Evolutionary conservation across 2,888 invertebrate genomes (phyloP), one percentile per base, ranked within the genome.

Genomic region (Adelognathus sp.): DNA sequence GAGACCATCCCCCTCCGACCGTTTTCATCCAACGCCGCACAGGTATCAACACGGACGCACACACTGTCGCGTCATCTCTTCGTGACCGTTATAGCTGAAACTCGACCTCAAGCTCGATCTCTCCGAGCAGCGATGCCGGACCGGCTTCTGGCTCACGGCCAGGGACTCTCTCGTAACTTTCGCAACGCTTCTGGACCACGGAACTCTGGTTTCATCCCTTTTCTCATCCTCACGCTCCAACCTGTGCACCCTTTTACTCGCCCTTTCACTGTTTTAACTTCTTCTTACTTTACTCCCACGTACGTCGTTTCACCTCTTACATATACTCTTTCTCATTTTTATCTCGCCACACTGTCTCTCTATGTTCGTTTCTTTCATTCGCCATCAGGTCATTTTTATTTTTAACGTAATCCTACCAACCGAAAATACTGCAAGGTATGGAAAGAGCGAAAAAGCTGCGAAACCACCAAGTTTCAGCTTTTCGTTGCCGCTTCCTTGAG

Each of bases 1-100:
- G n/a, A n/a, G 76, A 66, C 72, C 21, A 46, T n/a, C 36, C n/a
- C 29, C 73, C 63, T 61, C 52, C 80, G n/a, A 18, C 50, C 83
- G 82, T 82, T 84, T 86, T 87, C 87, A 60, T 41, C 61, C 67
- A 44, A 54, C 61, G 87, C 87, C 81, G 81, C 58, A 52, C n/a
- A 33, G 33, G 31, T 64, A 76, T 66, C 46, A 54, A 11, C 27
- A 41, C 61, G 52, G 60, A 31, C 63, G 63, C 71, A 52, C 63
- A 11, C 27, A 41, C 61, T 54, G 60, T 41, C 63, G 63, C 71
- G 54, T 64, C 60, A 29, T 54, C 46, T 33, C 14, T n/a, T 58
- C 58, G n/a, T n/a, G n/a, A 33, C 58, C 11, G 11, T 5, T 9
- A 3, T 39, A 18, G 24, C 61, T 39, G 52, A 39, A 52, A 63